A percentile compares a stretch with the other conserved stretches of the same genome.
These are phyloP conservation scores for Eidolon helvum DNA, from an alignment of 2,113 vertebrate species.

Conservation along the genomic window DNA sequence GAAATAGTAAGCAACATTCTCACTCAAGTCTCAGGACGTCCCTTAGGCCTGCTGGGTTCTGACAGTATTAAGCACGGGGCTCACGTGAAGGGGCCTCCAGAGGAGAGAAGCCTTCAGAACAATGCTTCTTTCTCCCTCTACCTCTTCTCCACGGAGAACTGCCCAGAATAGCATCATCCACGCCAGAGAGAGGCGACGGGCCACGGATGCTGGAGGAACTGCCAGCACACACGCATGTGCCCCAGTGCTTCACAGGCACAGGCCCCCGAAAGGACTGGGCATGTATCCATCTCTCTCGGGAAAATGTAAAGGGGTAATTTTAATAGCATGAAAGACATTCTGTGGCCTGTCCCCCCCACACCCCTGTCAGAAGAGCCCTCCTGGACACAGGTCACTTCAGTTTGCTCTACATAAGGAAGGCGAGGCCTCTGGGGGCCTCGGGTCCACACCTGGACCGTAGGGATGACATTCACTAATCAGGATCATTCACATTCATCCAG, in stretches of 20 bases:
- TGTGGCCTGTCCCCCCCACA: neutral
- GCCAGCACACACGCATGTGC: neutral
- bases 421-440: neutral
- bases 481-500: neutral
- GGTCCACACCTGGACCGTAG: neutral
- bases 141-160: neutral
- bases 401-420: neutral
- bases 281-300: neutral
- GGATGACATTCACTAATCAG: neutral
- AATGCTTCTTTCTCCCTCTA: neutral
- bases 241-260: neutral
- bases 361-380: neutral
- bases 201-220: accelerated
- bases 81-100: neutral
- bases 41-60: neutral
- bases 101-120: neutral
- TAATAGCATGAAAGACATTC: neutral
- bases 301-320: neutral
- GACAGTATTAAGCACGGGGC: neutral
- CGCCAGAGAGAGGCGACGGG: neutral
- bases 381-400: neutral
- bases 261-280: neutral
- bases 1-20: neutral
- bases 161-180: neutral
- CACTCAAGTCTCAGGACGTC: neutral